phyloP scores from a whole-genome alignment of 2,113 vertebrate genomes.

The Lepus americanus region DNA sequence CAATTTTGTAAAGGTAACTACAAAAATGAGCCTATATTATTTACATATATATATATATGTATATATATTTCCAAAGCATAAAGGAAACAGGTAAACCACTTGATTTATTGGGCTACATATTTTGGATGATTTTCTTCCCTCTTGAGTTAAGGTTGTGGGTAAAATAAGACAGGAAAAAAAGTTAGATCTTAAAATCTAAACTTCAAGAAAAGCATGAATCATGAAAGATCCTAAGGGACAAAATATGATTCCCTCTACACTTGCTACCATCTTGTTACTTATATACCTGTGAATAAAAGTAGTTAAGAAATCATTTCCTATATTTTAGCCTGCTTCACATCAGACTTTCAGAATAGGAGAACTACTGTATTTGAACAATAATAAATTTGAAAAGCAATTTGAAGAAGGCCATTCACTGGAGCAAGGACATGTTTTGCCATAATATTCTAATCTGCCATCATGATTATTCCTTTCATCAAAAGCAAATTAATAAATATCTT shows the following conservation, averaged over 20 bases:
- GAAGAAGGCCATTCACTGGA: constrained; percentile 49
- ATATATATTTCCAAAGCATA: background rate
- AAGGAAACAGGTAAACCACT: background rate
- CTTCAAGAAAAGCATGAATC: constrained; percentile 13
- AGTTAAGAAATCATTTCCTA: constrained; percentile 53
- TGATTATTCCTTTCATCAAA: constrained; percentile 52
- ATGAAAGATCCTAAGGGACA: constrained; percentile 54
- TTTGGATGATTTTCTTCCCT: background rate
- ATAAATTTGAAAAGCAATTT: constrained; percentile 71
- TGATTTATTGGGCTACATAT: background rate
- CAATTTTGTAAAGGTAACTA: background rate
- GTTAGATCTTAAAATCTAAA: constrained; percentile 42
- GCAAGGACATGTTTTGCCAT: constrained; percentile 55
- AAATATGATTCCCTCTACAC: background rate
- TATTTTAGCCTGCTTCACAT: constrained; percentile 43
- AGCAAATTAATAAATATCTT: constrained; percentile 71
- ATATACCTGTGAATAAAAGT: constrained; percentile 1
- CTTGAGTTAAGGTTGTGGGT: constrained; percentile 27
- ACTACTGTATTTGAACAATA: constrained; percentile 46
- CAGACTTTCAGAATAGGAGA: constrained; percentile 33
- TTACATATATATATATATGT: background rate
- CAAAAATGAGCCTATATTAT: background rate
- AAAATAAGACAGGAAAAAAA: background rate
- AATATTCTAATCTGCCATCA: constrained; percentile 59
- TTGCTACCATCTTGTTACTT: constrained; percentile 22